Percentiles rank a stretch among this genome's conserved stretches.
These are phyloP conservation scores for Mobula birostris DNA, from an alignment of 2,113 vertebrate species.

Conservation along the genomic window DNA sequence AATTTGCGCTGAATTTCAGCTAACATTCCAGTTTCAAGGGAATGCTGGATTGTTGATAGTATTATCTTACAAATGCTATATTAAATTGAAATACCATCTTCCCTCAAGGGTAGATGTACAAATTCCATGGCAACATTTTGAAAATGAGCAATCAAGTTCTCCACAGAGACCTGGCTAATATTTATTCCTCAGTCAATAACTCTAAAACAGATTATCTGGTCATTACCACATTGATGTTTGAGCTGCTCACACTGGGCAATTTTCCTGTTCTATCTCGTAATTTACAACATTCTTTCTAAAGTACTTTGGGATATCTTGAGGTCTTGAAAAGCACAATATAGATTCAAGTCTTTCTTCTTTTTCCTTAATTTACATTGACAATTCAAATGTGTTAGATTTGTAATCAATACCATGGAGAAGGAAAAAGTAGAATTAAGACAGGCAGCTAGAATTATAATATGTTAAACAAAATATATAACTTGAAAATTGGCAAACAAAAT, in stretches of 20 bases:
- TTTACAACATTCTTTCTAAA: background rate
- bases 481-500: background rate
- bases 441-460: background rate
- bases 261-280: background rate
- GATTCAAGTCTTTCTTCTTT: constrained; percentile 1
- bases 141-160: background rate
- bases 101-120: background rate
- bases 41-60: background rate
- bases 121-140: background rate
- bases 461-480: background rate
- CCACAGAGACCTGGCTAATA: background rate
- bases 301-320: background rate
- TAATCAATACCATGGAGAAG: background rate
- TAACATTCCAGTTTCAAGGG: background rate
- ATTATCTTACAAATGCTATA: no score
- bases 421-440: background rate
- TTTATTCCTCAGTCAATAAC: background rate
- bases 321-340: background rate
- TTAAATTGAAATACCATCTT: no score
- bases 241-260: background rate
- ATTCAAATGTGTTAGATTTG: background rate
- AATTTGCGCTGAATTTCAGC: background rate
- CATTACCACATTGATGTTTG: background rate
- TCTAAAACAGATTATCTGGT: background rate
- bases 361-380: background rate